Evolutionary conservation across 2,113 vertebrate genomes (phyloP), one percentile per base, ranked within the genome.

Genomic region (Scalopus aquaticus): DNA sequence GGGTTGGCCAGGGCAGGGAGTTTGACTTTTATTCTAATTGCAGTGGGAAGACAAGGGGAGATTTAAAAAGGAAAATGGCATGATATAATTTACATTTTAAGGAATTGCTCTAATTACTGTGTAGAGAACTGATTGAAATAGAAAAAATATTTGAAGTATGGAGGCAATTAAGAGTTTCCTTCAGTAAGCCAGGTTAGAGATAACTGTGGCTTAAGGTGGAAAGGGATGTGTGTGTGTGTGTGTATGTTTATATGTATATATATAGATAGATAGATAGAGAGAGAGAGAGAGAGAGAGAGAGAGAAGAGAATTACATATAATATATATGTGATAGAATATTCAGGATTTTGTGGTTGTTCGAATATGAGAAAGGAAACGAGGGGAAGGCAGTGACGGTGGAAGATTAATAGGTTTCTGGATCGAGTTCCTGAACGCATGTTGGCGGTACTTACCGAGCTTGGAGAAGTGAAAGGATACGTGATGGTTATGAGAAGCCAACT

Each of bases 371-470:
- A 89, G 20, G 24, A 79, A 79, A 80, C 46, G 28, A 77, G 9
- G 28, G 8, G 76, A 91, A 88, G 9, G 15, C 5, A 80, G 30
- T 37, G 12, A 30, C 72, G 30, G 60, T 72, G 35, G 24, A 81
- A 62, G 42, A 70, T 28, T 42, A 35, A 1, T 26, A 51, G n/a
- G 26, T 87, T 94, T 88, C n/a, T 93, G 72, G 46, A 56, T 64
- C 35, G 26, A 93, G 44, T 64, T 62, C 80, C 35, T 80, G 58
- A 93, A 54, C 78, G 24, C 13, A 39, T 60, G 39, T 74, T 62
- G n/a, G 51, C 92, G 81, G 39, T 95, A 77, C 32, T 96, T 90
- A 35, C 44, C 64, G 58, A 85, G 51, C 39, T 37, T 79, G 82
- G 26, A 89, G 44, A 90, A 67, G 44, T 81, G 37, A 79, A 91